Conservation (phyloP, 2,888 invertebrate species). For the Cantharis rufa region DNA sequence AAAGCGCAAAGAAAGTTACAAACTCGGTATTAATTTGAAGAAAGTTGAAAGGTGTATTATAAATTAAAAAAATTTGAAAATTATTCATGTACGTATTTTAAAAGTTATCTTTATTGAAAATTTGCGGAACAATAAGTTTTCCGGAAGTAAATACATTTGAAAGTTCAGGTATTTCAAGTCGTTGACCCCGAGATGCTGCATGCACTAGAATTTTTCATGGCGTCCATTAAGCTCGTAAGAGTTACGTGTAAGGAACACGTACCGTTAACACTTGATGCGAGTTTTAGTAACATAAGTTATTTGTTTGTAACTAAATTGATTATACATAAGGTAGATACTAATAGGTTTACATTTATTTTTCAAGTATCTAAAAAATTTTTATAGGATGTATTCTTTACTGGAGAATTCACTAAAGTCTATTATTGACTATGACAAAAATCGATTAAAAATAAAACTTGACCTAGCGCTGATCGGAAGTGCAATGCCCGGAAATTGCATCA, state of each 20-base stretch:
- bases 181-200: not conserved
- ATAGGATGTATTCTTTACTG: no score
- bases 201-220: not conserved
- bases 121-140: not conserved
- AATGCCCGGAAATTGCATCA: not conserved
- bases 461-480: not conserved
- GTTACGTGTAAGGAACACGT: not conserved
- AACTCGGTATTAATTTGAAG: not conserved
- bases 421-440: not conserved
- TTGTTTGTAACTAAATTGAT: not conserved
- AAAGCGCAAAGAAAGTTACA: not conserved
- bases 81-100: not conserved
- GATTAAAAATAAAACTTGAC: not conserved
- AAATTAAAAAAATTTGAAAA: not conserved
- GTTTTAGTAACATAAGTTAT: not conserved
- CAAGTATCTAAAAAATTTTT: not conserved
- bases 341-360: not conserved
- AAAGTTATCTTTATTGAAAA: not conserved
- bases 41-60: not conserved
- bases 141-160: not conserved
- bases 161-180: not conserved
- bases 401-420: not conserved
- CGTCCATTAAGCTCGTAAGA: not conserved
- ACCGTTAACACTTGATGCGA: not conserved
- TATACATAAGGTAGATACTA: not conserved